Evolutionary conservation across 30 jellyfish, hydroid and myxozoan genomes (phyloP).

Genomic region (Mastigias papua): DNA sequence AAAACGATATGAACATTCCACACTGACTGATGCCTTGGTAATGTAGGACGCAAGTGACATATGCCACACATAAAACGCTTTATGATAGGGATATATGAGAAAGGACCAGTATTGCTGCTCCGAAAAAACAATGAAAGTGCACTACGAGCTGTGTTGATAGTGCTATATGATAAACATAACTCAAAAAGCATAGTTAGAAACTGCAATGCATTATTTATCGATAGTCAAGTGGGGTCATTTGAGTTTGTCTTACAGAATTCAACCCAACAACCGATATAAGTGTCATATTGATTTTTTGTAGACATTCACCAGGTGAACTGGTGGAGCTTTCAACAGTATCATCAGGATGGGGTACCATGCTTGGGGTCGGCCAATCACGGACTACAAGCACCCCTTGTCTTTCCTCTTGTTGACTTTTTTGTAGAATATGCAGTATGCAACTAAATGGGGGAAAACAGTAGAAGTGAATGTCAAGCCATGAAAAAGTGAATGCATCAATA

Average conservation of each 20-base stretch:
- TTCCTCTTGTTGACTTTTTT: constrained; percentile 15
- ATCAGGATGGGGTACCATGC: constrained; percentile 59
- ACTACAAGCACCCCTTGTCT: constrained; percentile 58
- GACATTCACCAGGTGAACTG: constrained; percentile 30
- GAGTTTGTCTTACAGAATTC: not conserved
- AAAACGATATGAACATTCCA: constrained; percentile 21
- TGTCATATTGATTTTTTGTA: constrained; percentile 19
- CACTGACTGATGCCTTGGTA: not conserved
- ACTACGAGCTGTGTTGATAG: constrained; percentile 18
- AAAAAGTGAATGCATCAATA: constrained; percentile 36
- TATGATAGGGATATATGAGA: not conserved
- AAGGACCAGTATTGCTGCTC: not conserved
- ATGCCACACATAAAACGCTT: constrained; percentile 2
- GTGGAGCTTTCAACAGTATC: not conserved
- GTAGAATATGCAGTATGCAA: constrained; percentile 2
- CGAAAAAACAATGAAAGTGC: constrained; percentile 7
- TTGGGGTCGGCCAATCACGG: constrained; percentile 77
- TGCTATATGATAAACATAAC: constrained; percentile 7
- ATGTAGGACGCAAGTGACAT: not conserved
- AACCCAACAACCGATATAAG: not conserved
- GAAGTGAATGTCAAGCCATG: not conserved
- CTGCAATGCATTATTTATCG: not conserved
- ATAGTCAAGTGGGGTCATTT: too few species aligned
- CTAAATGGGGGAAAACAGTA: constrained; percentile 69
- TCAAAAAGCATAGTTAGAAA: not conserved